Conservation (phyloP, 2,797 vertebrate genomes). For the Pelobates cultripes region DNA sequence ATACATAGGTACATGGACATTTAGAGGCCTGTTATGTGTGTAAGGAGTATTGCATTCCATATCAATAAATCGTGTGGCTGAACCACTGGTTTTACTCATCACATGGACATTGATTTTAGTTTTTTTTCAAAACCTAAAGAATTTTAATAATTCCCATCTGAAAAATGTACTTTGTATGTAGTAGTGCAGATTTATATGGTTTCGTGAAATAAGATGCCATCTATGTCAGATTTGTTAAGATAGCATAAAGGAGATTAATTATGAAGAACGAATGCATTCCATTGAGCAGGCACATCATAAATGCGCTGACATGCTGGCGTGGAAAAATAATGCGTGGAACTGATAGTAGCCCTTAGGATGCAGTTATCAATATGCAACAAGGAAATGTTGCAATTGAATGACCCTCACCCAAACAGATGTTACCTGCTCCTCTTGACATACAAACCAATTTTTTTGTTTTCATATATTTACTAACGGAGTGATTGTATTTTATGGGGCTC, state of each 20-base stretch:
- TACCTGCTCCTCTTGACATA: no score
- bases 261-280: slow-evolving; percentile 13
- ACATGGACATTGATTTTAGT: neutral
- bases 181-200: slow-evolving; percentile 5
- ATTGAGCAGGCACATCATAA: slow-evolving; percentile 22
- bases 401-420: neutral
- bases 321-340: neutral
- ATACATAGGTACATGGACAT: neutral
- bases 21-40: neutral
- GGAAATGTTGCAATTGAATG: neutral
- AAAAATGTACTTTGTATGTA: neutral
- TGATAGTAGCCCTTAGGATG: neutral
- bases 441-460: no score
- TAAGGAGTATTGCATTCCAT: neutral
- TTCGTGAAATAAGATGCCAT: neutral
- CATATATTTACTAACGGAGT: no score
- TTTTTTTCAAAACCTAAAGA: slow-evolving; percentile 1
- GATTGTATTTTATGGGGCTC: no score
- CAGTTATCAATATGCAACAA: neutral
- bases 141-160: slow-evolving; percentile 23
- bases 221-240: slow-evolving; percentile 13
- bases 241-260: neutral
- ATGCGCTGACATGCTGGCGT: neutral
- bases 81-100: neutral
- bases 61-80: neutral